Percentiles rank a stretch among this genome's conserved stretches.
Conservation (phyloP, 1,140 invertebrate species). For the Callitettix versicolor region DNA sequence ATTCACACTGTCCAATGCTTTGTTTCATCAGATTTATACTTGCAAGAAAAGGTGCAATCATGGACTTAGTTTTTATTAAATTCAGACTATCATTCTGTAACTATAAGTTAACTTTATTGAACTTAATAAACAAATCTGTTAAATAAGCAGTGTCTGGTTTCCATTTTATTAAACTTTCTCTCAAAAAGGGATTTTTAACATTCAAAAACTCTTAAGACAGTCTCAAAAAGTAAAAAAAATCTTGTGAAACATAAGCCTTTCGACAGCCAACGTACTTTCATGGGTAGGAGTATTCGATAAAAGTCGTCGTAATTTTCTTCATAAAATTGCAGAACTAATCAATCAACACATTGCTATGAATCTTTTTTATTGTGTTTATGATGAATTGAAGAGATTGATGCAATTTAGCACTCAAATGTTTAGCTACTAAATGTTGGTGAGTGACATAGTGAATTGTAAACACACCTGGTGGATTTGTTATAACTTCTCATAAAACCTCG, state of each 20-base stretch:
- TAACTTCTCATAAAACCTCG: no score
- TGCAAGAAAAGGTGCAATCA: slow-evolving; percentile 21
- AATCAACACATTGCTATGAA: no score
- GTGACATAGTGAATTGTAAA: no score
- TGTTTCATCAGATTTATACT: slow-evolving; percentile 22
- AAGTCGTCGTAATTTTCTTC: slow-evolving; percentile 33
- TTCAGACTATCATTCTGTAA: slow-evolving; percentile 25
- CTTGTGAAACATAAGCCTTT: slow-evolving; percentile 27
- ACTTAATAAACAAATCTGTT: slow-evolving; percentile 26
- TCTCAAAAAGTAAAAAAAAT: slow-evolving; percentile 26
- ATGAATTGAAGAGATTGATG: no score
- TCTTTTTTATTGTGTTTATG: no score
- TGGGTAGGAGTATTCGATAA: slow-evolving; percentile 30
- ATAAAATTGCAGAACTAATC: slow-evolving; percentile 21
- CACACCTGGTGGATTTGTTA: no score
- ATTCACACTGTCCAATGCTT: no score
- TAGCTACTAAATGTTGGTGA: no score
- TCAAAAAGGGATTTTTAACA: slow-evolving; percentile 22
- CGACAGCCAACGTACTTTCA: slow-evolving; percentile 30
- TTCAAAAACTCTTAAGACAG: slow-evolving; percentile 26
- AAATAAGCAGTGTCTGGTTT: slow-evolving; percentile 26
- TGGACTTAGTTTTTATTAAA: slow-evolving; percentile 23
- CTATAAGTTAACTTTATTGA: slow-evolving; percentile 24
- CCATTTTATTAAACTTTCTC: slow-evolving; percentile 21
- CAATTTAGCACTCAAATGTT: no score